Conservation (phyloP, 2,888 invertebrate genomes). For the Dasypolia templi region DNA sequence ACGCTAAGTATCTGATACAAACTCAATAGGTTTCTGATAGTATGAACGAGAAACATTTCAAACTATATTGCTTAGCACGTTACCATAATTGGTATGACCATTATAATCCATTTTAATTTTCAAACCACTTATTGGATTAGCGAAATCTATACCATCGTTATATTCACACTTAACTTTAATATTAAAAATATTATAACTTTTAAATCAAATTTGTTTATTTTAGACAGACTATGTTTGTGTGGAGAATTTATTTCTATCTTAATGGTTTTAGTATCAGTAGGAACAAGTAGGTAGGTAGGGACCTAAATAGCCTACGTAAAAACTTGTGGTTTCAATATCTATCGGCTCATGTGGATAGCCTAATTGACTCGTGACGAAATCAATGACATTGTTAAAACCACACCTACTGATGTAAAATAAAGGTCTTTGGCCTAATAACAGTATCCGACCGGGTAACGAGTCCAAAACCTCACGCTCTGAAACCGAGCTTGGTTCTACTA, state of each 20-base stretch:
- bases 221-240: conserved; percentile 26
- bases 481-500: neutral
- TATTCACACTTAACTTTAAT: conserved; percentile 43
- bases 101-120: conserved; percentile 71
- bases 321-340: conserved; percentile 74
- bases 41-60: conserved; percentile 60
- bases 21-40: conserved; percentile 73
- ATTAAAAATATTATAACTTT: conserved; percentile 2
- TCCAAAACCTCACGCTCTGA: too few relatives aligned
- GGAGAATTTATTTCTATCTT: conserved; percentile 75
- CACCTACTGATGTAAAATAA: too few relatives aligned
- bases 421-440: too few relatives aligned
- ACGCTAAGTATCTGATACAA: conserved; percentile 55
- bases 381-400: conserved; percentile 41
- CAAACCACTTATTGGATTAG: conserved; percentile 63
- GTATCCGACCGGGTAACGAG: too few relatives aligned
- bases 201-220: neutral
- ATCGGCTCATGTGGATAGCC: conserved; percentile 31
- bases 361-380: conserved; percentile 49
- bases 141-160: conserved; percentile 49
- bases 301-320: conserved; percentile 77
- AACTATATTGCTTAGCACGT: conserved; percentile 74
- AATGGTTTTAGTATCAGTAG: conserved; percentile 81
- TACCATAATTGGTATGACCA: conserved; percentile 77
- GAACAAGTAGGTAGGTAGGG: conserved; percentile 73